Conservation (phyloP, 2,797 vertebrate species). For the Micrastur ruficollis region DNA sequence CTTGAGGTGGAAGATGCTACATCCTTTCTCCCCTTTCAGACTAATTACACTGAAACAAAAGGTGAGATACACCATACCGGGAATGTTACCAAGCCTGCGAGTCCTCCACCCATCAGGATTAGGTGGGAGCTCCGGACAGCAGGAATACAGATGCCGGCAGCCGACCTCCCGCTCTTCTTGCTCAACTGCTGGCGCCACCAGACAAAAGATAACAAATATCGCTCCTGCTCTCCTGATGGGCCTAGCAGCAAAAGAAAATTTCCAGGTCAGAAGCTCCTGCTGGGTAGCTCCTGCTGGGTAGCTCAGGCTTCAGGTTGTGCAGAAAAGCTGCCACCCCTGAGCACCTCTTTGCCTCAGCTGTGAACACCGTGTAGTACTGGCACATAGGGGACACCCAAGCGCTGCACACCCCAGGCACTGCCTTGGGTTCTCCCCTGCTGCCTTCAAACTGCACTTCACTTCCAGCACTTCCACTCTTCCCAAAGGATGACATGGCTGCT, state of each 20-base stretch:
- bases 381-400: not conserved
- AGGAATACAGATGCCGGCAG: not conserved
- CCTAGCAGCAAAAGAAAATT: not conserved
- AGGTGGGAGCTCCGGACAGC: not conserved
- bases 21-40: not conserved
- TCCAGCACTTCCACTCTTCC: not conserved
- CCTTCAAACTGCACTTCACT: not conserved
- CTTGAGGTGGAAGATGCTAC: not conserved
- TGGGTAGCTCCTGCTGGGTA: not conserved
- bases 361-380: accelerated
- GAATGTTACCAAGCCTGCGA: not conserved
- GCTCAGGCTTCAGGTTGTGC: not conserved
- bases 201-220: not conserved
- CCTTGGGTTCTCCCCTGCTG: not conserved
- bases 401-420: not conserved
- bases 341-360: not conserved
- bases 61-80: not conserved
- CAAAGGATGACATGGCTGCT: not conserved
- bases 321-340: not conserved
- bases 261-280: not conserved
- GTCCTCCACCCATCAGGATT: not conserved
- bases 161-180: not conserved
- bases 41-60: not conserved
- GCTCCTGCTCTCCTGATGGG: not conserved
- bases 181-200: not conserved